phyloP scores from a whole-genome alignment of 2,797 vertebrate genomes.

The Pipistrellus pipistrellus region DNA sequence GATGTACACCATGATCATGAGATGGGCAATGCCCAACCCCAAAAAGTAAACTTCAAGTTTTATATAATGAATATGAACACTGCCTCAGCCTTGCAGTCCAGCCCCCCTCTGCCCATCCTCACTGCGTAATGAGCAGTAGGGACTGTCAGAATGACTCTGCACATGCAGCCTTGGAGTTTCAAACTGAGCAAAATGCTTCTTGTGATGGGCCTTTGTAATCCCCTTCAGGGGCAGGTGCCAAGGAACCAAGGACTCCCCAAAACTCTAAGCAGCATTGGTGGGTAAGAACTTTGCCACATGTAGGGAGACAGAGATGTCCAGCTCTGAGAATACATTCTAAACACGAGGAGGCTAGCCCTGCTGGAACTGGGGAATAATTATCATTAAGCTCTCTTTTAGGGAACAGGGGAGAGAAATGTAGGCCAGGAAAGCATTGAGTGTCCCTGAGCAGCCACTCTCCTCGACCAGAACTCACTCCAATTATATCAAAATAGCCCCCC shows the following conservation, averaged over 20 bases:
- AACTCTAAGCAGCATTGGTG: not conserved
- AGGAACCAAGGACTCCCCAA: not conserved
- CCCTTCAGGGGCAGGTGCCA: not conserved
- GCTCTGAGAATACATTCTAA: not conserved
- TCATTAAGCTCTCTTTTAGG: not conserved
- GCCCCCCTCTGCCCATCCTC: not conserved
- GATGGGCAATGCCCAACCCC: not conserved
- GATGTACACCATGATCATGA: not conserved
- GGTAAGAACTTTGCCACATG: not conserved
- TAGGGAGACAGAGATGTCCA: too few species aligned
- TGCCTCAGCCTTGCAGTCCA: not conserved
- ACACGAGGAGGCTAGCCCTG: accelerated
- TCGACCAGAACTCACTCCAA: not conserved
- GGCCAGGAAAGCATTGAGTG: not conserved
- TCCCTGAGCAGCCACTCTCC: not conserved
- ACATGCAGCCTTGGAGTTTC: not conserved
- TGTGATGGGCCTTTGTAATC: not conserved
- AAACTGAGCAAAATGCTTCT: not conserved
- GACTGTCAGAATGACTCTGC: not conserved
- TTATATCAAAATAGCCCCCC: not conserved
- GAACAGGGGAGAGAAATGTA: not conserved
- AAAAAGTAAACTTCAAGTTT: not conserved
- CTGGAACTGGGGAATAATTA: not conserved
- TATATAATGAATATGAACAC: not conserved
- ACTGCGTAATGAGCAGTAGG: not conserved